Base-by-base conservation (phyloP, 2,113 vertebrate species). In the Lasiurus borealis region DNA sequence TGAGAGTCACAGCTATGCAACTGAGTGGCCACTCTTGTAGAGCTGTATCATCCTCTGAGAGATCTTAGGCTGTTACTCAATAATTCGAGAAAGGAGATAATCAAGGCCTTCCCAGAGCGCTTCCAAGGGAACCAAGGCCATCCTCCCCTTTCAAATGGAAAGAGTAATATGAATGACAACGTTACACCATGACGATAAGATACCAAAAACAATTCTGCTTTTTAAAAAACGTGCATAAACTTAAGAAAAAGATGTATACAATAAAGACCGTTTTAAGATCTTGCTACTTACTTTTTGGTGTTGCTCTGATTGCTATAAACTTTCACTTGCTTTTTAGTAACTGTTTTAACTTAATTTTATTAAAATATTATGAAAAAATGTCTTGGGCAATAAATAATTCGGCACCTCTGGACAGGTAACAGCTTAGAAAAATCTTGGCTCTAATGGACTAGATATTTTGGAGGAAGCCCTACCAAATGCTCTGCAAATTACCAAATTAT, bases 251-350 rank as follows among this genome's bases (percentile, higher is more conserved):
- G 9, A 25, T 25, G 14, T 31, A 44, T n/a, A 44, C 3, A 62
- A 25, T 78, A 88, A 85, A 86, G 34, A 36, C 27, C 36, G 25
- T 62, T 59, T 18, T 78, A 68, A 88, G 88, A 62, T 64, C 72
- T 84, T 90, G 14, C 64, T 75, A 44, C 36, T 73, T 89, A 77
- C 27, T n/a, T 95, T 96, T 69, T 90, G 36, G 29, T 91, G 62
- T 5, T 75, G 50, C 8, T 95, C n/a, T 91, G 64, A 62, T 81
- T 90, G 91, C 72, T 73, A 40, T 36, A 69, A 93, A 75, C 27
- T 91, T 91, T 80, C 10, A 36, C 6, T 82, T 66, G 57, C n/a
- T 66, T 95, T 94, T 93, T 64, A 82, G 27, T 93, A 87, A 75
- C 59, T n/a, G 21, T 44, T 87, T 95, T 85, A 62, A 86, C 40